Percentiles rank a stretch among this genome's conserved stretches.
Conservation (phyloP, 2,113 vertebrate species). For the Hippocampus abdominalis region DNA sequence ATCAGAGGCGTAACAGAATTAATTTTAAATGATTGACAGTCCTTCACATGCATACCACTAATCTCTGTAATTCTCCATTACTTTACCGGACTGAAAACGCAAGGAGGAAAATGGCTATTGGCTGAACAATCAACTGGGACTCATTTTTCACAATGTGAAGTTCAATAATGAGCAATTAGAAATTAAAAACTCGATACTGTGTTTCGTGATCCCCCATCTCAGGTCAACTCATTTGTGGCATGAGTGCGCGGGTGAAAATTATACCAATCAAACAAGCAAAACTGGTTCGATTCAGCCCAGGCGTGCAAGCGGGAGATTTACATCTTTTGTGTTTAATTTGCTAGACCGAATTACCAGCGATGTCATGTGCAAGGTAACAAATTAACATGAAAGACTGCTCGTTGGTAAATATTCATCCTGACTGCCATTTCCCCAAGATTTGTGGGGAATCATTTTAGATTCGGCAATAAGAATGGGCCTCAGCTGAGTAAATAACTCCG, state of each 20-base stretch:
- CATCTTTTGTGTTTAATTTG: slow-evolving; percentile 58
- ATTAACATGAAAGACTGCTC: slow-evolving; percentile 37
- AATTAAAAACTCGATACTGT: slow-evolving; percentile 14
- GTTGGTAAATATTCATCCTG: slow-evolving; percentile 25
- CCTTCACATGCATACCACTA: slow-evolving; percentile 67
- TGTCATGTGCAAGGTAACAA: slow-evolving; percentile 51
- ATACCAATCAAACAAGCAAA: slow-evolving; percentile 11
- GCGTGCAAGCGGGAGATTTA: slow-evolving; percentile 34
- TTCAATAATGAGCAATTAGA: slow-evolving; percentile 14
- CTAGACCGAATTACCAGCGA: slow-evolving; percentile 55
- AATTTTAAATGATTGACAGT: slow-evolving; percentile 77
- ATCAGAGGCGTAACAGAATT: slow-evolving; percentile 64
- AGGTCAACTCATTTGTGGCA: slow-evolving; percentile 24
- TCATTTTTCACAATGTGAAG: slow-evolving; percentile 5
- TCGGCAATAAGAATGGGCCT: not conserved
- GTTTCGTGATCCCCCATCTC: not conserved
- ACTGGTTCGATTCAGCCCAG: not conserved
- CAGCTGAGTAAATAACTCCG: slow-evolving; percentile 14
- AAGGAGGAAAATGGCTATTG: slow-evolving; percentile 14
- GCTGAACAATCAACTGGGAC: slow-evolving; percentile 10
- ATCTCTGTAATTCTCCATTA: slow-evolving; percentile 62
- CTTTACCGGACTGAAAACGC: slow-evolving; percentile 32
- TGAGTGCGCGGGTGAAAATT: not conserved
- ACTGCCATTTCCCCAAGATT: slow-evolving; percentile 41
- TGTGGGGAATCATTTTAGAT: not conserved